These are phyloP conservation scores for Oceanodroma tethys DNA, from an alignment of 2,113 vertebrate species.

Conservation along the genomic window DNA sequence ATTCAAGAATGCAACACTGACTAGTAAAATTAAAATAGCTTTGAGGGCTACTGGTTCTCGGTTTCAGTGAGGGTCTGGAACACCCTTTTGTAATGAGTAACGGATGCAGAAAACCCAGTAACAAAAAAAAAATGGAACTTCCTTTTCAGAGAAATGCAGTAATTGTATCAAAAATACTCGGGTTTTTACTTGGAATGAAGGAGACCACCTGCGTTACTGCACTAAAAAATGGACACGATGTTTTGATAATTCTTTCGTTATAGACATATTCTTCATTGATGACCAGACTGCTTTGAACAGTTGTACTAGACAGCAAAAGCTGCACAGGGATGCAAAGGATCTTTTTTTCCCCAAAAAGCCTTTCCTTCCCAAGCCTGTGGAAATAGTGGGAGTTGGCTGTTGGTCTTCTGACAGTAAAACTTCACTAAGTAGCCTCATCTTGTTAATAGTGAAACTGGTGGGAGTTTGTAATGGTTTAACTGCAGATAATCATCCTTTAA, in stretches of 20 bases:
- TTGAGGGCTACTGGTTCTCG: not conserved
- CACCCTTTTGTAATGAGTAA: not conserved
- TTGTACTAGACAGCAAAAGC: not conserved
- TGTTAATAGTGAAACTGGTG: not conserved
- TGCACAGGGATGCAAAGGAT: not conserved
- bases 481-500: not conserved
- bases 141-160: not conserved
- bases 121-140: not conserved
- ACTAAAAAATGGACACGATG: accelerated
- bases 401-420: not conserved
- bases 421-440: not conserved
- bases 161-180: not conserved
- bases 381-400: not conserved
- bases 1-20: not conserved
- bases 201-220: not conserved
- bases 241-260: not conserved
- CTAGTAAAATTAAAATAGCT: not conserved
- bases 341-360: not conserved
- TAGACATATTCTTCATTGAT: not conserved
- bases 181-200: not conserved
- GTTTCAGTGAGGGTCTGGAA: not conserved
- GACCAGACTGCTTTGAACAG: not conserved
- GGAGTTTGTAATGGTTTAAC: not conserved
- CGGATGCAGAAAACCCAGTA: not conserved
- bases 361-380: not conserved